Conservation (phyloP, 2,797 vertebrate species). For the Botia kubotai region DNA sequence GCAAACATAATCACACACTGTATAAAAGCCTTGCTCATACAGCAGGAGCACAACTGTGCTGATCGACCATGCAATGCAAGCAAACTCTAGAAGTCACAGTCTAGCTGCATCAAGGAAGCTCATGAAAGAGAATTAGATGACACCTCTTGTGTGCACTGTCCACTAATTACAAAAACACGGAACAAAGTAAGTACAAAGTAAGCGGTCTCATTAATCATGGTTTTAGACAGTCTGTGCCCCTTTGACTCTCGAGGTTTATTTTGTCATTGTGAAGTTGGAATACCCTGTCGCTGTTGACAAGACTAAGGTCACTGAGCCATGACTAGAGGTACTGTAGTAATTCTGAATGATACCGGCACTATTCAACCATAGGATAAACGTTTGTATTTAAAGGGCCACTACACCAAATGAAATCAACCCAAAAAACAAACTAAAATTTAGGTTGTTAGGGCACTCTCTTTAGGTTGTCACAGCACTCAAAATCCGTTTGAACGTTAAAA, state of each 20-base stretch:
- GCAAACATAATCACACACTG: too few relatives aligned
- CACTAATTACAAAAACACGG: constrained; percentile 43
- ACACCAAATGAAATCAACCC: neutral
- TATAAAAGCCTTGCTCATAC: too few relatives aligned
- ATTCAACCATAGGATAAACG: neutral
- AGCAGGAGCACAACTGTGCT: too few relatives aligned
- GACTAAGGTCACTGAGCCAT: constrained; percentile 50
- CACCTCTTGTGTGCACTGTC: constrained; percentile 42
- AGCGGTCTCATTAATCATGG: constrained; percentile 71
- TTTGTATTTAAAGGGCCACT: neutral
- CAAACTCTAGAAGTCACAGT: constrained; percentile 31
- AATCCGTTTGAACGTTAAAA: too few relatives aligned
- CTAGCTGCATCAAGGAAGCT: constrained; percentile 35
- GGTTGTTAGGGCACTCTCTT: neutral
- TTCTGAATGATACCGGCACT: neutral
- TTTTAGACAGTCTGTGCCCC: constrained; percentile 62
- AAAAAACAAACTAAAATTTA: neutral
- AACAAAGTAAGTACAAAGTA: constrained; percentile 61
- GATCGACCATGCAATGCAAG: constrained; percentile 15
- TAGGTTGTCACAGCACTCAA: too few relatives aligned
- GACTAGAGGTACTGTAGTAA: constrained; percentile 27
- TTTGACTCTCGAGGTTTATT: constrained; percentile 58
- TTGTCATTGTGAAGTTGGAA: constrained; percentile 48
- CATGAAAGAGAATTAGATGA: constrained; percentile 34
- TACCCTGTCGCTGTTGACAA: constrained; percentile 50